Conservation (phyloP, 2,797 vertebrate genomes). For the Galagoides demidoff region DNA sequence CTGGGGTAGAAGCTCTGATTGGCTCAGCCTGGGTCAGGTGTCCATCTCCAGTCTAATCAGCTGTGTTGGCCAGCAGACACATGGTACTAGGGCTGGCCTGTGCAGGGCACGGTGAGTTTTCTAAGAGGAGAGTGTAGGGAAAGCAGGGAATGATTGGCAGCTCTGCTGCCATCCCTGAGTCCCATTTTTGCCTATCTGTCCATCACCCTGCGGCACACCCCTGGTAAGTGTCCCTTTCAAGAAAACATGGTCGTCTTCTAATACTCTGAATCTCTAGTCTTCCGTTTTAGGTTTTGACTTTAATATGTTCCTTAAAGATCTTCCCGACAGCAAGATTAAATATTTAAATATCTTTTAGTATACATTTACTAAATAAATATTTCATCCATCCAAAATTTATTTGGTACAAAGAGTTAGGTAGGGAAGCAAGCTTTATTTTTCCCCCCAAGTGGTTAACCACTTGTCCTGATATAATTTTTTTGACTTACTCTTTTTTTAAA, state of each 20-base stretch:
- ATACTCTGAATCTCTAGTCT: neutral
- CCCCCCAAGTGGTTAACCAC: neutral
- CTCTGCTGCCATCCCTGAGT: neutral
- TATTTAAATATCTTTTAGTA: neutral
- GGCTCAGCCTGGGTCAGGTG: neutral
- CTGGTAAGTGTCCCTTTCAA: neutral
- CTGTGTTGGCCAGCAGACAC: neutral
- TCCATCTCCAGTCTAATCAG: neutral
- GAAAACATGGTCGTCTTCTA: neutral
- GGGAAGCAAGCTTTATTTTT: neutral
- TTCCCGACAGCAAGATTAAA: neutral
- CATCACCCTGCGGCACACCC: accelerated
- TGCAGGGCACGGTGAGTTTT: neutral
- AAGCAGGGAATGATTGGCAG: neutral
- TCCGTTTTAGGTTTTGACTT: neutral
- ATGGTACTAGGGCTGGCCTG: accelerated
- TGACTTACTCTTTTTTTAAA: neutral
- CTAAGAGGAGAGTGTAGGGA: no score
- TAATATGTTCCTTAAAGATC: neutral
- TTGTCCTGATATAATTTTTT: neutral
- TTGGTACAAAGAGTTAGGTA: neutral
- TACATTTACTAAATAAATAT: neutral
- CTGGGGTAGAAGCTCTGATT: neutral
- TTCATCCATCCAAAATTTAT: constrained; percentile 42
- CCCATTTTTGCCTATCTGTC: neutral